Conservation (phyloP, 2,113 vertebrate genomes). For the Ifrita kowaldi region DNA sequence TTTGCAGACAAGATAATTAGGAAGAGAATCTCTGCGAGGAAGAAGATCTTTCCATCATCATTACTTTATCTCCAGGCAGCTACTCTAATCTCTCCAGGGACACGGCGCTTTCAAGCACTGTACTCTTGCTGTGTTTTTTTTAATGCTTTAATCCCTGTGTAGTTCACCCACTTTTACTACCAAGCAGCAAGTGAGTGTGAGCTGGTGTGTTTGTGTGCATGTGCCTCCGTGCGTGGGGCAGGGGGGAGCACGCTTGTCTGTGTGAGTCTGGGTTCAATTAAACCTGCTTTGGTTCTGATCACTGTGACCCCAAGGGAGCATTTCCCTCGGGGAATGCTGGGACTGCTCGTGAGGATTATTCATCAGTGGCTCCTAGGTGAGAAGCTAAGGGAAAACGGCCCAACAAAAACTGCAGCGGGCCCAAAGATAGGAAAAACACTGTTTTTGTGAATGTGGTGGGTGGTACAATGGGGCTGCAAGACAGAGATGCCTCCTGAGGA, state of each 20-base stretch:
- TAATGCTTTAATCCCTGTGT: constrained; percentile 41
- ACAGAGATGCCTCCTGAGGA: neutral
- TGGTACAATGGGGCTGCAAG: neutral
- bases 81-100: constrained; percentile 41
- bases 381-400: neutral
- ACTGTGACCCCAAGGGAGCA: neutral
- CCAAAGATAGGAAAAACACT: neutral
- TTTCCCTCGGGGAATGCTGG: neutral
- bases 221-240: neutral
- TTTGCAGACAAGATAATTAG: constrained; percentile 39
- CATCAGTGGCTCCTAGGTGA: neutral
- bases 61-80: constrained; percentile 39
- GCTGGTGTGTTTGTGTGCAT: neutral
- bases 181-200: neutral
- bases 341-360: neutral
- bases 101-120: neutral
- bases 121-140: neutral
- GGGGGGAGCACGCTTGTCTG: accelerated
- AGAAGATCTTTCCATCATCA: constrained; percentile 40
- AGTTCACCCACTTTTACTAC: constrained; percentile 52
- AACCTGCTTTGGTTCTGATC: neutral
- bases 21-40: constrained; percentile 16
- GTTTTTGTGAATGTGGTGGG: neutral
- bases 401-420: neutral
- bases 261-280: neutral